Conservation (phyloP, 2,888 invertebrate species). For the Meteorus colon region DNA sequence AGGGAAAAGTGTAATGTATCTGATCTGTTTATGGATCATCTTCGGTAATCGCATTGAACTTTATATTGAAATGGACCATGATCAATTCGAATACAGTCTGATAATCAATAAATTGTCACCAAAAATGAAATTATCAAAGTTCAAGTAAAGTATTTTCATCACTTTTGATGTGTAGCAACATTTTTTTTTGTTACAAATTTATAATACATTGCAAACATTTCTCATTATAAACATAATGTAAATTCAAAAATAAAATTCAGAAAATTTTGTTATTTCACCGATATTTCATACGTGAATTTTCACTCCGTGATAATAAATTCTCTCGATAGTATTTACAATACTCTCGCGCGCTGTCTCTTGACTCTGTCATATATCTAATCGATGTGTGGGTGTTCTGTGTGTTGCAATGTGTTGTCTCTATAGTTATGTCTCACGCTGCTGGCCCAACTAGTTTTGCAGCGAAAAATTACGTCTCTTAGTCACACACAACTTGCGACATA, state of each 20-base stretch:
- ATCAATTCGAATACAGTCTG: too few relatives aligned
- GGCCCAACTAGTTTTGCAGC: conserved; percentile 63
- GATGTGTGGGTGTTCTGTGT: conserved; percentile 66
- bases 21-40: too few relatives aligned
- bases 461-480: conserved; percentile 71
- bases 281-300: not conserved
- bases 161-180: too few relatives aligned
- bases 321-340: conserved; percentile 5
- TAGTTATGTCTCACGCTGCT: conserved; percentile 59
- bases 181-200: not conserved
- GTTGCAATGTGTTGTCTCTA: conserved; percentile 67
- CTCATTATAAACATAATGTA: not conserved
- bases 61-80: too few relatives aligned
- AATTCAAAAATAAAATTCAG: not conserved
- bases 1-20: too few relatives aligned
- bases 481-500: conserved; percentile 67
- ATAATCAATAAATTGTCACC: too few relatives aligned
- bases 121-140: too few relatives aligned
- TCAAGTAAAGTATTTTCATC: too few relatives aligned
- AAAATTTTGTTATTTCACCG: not conserved
- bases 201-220: not conserved
- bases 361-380: conserved; percentile 61
- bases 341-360: conserved; percentile 45
- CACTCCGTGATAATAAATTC: not conserved
- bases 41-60: too few relatives aligned